phyloP scores from a whole-genome alignment of 2,888 invertebrate genomes.

The Philereme vetulata region DNA sequence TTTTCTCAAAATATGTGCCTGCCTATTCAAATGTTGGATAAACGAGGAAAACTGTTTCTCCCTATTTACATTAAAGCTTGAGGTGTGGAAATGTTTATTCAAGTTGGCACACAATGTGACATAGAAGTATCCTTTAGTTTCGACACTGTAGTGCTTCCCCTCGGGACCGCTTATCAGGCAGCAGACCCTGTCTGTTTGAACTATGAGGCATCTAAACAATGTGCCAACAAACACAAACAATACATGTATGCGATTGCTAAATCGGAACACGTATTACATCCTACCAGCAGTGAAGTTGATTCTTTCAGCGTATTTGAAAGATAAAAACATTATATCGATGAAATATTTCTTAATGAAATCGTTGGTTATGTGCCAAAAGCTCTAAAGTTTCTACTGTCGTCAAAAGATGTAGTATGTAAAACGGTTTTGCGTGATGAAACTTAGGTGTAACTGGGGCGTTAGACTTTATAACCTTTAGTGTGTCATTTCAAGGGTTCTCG shows the following conservation, averaged over 20 bases:
- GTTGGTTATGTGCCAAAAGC: slow-evolving; percentile 55
- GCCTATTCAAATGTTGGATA: slow-evolving; percentile 25
- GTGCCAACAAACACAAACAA: slow-evolving; percentile 59
- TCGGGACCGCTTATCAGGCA: slow-evolving; percentile 58
- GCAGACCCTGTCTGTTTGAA: slow-evolving; percentile 60
- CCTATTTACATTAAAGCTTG: slow-evolving; percentile 19
- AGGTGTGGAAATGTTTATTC: slow-evolving; percentile 29
- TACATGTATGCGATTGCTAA: slow-evolving; percentile 48
- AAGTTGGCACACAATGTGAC: slow-evolving; percentile 39
- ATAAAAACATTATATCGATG: slow-evolving; percentile 29
- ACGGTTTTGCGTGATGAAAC: slow-evolving; percentile 36
- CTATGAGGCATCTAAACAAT: slow-evolving; percentile 59
- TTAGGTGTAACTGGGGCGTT: slow-evolving; percentile 15
- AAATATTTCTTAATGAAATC: slow-evolving; percentile 38
- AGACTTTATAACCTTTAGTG: background rate
- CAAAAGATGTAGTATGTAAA: slow-evolving; percentile 49
- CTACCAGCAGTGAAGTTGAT: slow-evolving; percentile 32
- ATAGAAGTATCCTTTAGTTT: slow-evolving; percentile 42
- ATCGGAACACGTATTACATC: slow-evolving; percentile 47
- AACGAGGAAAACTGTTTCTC: slow-evolving; percentile 25
- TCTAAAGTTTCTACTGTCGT: slow-evolving; percentile 41
- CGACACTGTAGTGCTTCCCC: slow-evolving; percentile 49
- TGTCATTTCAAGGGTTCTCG: slow-evolving; percentile 5
- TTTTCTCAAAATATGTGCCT: slow-evolving; percentile 7
- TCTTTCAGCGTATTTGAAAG: slow-evolving; percentile 30